Evolutionary conservation across 92 coral and sea anemone species (phyloP), one percentile per base, ranked within the genome.

Genomic region (Epizoanthus fatuus): DNA sequence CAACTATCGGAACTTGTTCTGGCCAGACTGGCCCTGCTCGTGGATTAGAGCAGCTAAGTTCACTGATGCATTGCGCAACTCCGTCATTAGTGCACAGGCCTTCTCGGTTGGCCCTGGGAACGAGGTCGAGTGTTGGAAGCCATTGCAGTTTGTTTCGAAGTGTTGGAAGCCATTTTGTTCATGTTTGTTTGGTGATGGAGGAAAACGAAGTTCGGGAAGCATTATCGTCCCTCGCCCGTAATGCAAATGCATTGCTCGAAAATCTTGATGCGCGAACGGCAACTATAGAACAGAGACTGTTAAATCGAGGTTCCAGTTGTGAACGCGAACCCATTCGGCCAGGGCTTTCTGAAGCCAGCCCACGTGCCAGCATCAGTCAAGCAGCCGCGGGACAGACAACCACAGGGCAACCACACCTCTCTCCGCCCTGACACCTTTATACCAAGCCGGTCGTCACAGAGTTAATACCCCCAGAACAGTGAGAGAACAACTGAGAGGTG

Each of bases 141-240:
- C 75, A 70, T 40, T 70, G 2, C 2, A 29, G 1, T 29, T 29
- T 29, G 35, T 29, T 29, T 29, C 35, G 2, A 67, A 67, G 35
- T 3, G 16, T 67, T 35, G 75, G 16, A 17, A 22, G 75, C 55
- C 75, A 70, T 40, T 70, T 29, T 29, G 53, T 49, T 49, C 35
- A 35, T 67, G 13, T 67, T 44, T 19, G 11, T 67, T 54, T 70
- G 54, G 40, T 70, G 56, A 80, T 69, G 90, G 58, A 57, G 40
- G 79, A 77, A 58, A 78, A 81, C 45, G 73, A 74, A 4, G 40
- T 90, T 90, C 81, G 83, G 47, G 88, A 44, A 40, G 86, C 88
- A 65, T 75, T 91, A 7, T 81, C 86, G 52, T 86, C 79, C 73
- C 72, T 91, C 67, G 88, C 94, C 63, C 94, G 84, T 42, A 70